Percentiles rank a stretch among this genome's conserved stretches.
phyloP scores from a whole-genome alignment of 2,113 vertebrate genomes.

The Steatornis caripensis region DNA sequence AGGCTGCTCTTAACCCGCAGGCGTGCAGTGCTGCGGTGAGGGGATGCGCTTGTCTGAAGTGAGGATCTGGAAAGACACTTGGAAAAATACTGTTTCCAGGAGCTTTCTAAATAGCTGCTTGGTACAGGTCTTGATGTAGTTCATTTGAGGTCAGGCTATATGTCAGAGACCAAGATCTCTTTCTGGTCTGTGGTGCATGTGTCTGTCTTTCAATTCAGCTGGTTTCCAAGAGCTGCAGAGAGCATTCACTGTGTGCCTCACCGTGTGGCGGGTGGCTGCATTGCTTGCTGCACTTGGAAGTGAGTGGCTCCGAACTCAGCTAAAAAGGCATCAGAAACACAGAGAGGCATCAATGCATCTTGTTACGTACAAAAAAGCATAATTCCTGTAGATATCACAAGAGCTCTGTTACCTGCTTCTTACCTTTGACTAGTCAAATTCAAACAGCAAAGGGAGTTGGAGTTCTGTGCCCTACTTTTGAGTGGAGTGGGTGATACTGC shows the following conservation, averaged over 20 bases:
- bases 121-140: neutral
- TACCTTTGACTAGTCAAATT: neutral
- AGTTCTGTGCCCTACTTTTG: neutral
- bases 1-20: neutral
- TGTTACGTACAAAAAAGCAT: neutral
- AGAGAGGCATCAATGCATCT: neutral
- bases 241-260: fast-evolving
- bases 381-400: neutral
- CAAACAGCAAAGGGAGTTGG: neutral
- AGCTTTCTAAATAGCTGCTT: neutral
- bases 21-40: fast-evolving
- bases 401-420: neutral
- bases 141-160: fast-evolving
- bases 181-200: neutral
- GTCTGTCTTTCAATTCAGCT: neutral
- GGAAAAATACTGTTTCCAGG: neutral
- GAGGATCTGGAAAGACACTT: neutral
- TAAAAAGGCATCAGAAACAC: neutral
- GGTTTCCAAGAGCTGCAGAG: neutral
- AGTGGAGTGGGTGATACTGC: neutral
- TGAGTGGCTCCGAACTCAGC: neutral
- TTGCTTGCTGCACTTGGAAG: neutral
- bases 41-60: neutral
- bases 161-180: neutral
- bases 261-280: fast-evolving